phyloP scores from a whole-genome alignment of 2,888 invertebrate genomes.

The Merodon equestris region DNA sequence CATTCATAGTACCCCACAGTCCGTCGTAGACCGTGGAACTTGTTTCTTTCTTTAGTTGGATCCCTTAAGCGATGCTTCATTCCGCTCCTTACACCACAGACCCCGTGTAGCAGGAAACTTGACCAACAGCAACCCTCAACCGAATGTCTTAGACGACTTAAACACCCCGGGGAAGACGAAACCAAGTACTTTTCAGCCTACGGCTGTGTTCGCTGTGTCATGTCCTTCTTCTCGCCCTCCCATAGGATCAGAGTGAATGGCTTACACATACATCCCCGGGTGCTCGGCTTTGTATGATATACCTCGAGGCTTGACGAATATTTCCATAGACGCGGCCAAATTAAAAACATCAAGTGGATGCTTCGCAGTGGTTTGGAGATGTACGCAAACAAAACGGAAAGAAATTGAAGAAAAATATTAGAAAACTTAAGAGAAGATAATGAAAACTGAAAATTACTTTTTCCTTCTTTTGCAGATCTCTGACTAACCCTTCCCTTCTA shows the following conservation, averaged over 20 bases:
- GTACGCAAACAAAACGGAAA: background rate
- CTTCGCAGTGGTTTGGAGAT: constrained; percentile 1
- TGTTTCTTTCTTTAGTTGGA: too few relatives aligned
- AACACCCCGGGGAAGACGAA: too few relatives aligned
- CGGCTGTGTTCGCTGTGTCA: too few relatives aligned
- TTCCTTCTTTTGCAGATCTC: constrained; percentile 19
- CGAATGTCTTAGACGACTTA: too few relatives aligned
- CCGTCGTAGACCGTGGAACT: too few relatives aligned
- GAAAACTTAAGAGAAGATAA: constrained; percentile 43
- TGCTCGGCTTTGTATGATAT: too few relatives aligned
- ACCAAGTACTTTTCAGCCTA: background rate
- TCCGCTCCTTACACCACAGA: too few relatives aligned
- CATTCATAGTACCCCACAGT: too few relatives aligned
- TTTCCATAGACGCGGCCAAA: constrained; percentile 53
- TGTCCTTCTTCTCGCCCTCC: constrained; percentile 10
- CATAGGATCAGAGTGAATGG: background rate
- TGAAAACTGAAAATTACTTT: constrained; percentile 67
- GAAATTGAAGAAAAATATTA: too few relatives aligned
- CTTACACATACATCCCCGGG: background rate
- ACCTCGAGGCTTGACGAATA: constrained; percentile 36
- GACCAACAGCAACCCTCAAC: too few relatives aligned
- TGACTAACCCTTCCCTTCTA: constrained; percentile 11
- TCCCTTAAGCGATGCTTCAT: too few relatives aligned
- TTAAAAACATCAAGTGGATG: constrained; percentile 57
- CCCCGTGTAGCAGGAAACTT: too few relatives aligned